Evolutionary conservation across 2,797 vertebrate genomes (phyloP).

Genomic region (Acanthurus leucopareius): DNA sequence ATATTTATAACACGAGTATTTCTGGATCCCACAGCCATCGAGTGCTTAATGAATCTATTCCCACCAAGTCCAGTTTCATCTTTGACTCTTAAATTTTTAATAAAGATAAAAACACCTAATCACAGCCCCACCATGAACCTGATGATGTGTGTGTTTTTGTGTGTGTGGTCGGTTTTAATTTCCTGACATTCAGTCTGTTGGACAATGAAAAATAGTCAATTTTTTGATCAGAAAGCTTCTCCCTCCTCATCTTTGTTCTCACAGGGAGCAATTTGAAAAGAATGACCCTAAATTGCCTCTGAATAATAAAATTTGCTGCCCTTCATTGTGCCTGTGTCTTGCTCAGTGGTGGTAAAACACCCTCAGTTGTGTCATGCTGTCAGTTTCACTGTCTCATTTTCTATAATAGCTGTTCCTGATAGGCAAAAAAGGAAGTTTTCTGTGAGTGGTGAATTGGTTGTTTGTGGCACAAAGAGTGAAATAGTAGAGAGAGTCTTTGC

Average conservation of each 20-base stretch:
- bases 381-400: slow-evolving; percentile 38
- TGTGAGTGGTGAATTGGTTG: slow-evolving; percentile 43
- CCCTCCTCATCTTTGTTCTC: slow-evolving; percentile 14
- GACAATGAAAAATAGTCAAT: neutral
- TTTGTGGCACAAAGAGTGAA: slow-evolving; percentile 34
- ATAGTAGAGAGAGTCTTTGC: slow-evolving; percentile 17
- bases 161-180: slow-evolving; percentile 17
- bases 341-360: slow-evolving; percentile 39
- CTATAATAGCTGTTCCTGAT: slow-evolving; percentile 35
- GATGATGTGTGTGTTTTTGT: slow-evolving; percentile 7
- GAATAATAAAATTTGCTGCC: slow-evolving; percentile 41
- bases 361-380: slow-evolving; percentile 49
- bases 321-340: slow-evolving; percentile 29
- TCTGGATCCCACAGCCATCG: slow-evolving; percentile 47
- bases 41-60: slow-evolving; percentile 63
- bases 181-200: neutral
- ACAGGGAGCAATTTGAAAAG: slow-evolving; percentile 40
- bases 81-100: slow-evolving; percentile 56
- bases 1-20: slow-evolving; percentile 72
- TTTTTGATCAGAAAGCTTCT: slow-evolving; percentile 12
- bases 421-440: slow-evolving; percentile 20
- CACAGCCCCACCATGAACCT: neutral
- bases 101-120: slow-evolving; percentile 33
- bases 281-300: slow-evolving; percentile 36
- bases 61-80: slow-evolving; percentile 40